Conservation (phyloP, 2,888 invertebrate genomes). For the Gastrophysa polygoni region DNA sequence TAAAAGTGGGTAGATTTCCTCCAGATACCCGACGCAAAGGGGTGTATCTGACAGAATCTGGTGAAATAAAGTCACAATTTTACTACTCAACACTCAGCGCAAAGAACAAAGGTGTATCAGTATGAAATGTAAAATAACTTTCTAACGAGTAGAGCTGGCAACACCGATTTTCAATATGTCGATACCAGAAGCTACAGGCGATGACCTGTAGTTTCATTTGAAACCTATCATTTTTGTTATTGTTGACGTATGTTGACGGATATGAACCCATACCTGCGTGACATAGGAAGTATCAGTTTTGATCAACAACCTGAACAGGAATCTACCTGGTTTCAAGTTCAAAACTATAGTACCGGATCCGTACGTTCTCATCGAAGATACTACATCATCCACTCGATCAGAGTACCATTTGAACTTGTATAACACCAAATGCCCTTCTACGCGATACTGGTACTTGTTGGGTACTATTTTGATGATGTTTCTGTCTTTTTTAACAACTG, state of each 20-base stretch:
- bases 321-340: slow-evolving; percentile 42
- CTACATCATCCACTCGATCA: slow-evolving; percentile 37
- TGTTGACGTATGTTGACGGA: too few relatives aligned
- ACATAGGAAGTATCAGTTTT: slow-evolving; percentile 45
- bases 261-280: slow-evolving; percentile 32
- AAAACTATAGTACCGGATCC: slow-evolving; percentile 46
- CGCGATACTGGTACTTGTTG: slow-evolving; percentile 17
- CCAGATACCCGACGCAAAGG: slow-evolving; percentile 44
- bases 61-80: background rate
- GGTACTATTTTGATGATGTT: background rate
- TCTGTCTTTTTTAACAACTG: background rate
- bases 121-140: too few relatives aligned
- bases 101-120: too few relatives aligned
- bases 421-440: slow-evolving; percentile 41
- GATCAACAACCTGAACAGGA: slow-evolving; percentile 46
- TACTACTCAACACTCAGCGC: too few relatives aligned
- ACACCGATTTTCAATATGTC: too few relatives aligned
- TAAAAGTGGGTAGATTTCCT: slow-evolving; percentile 47
- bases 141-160: too few relatives aligned
- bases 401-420: slow-evolving; percentile 50
- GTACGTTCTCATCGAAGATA: slow-evolving; percentile 42
- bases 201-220: too few relatives aligned
- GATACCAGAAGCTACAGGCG: too few relatives aligned
- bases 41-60: slow-evolving; percentile 42
- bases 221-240: too few relatives aligned